A percentile compares a stretch with the other conserved stretches of the same genome.
Evolutionary conservation across 1,140 invertebrate species (phyloP).

Genomic region (Drosophila melanica): DNA sequence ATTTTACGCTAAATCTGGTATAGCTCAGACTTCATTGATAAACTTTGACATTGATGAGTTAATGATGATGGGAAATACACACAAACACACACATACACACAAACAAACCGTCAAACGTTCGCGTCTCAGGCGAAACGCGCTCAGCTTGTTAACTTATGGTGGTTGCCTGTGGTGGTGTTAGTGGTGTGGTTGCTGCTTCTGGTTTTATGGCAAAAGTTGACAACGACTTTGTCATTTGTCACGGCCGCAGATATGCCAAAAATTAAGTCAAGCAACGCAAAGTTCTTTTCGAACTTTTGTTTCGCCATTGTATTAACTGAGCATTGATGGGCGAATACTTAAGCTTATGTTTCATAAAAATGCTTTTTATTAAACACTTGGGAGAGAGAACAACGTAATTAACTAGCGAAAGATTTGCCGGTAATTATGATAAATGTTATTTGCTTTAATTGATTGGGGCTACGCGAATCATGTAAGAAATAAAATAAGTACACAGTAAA

Average conservation of each 20-base stretch:
- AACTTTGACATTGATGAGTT: constrained; percentile 81
- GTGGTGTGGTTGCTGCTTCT: constrained; percentile 5
- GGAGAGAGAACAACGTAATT: constrained; percentile 19
- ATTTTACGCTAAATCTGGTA: constrained; percentile 81
- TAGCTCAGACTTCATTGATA: constrained; percentile 69
- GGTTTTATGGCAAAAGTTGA: constrained; percentile 65
- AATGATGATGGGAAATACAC: constrained; percentile 69
- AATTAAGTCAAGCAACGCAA: constrained; percentile 58
- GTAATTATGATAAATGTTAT: constrained; percentile 66
- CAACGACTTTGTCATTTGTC: constrained; percentile 70
- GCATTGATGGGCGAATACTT: constrained; percentile 28
- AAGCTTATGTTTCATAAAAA: constrained; percentile 39
- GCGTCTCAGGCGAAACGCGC: constrained; percentile 7
- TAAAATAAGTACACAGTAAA: constrained; percentile 17
- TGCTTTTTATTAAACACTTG: constrained; percentile 38
- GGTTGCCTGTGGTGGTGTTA: not conserved
- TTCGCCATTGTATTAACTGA: constrained; percentile 44
- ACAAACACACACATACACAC: constrained; percentile 19
- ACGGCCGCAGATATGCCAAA: constrained; percentile 51
- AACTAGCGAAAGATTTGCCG: constrained; percentile 36
- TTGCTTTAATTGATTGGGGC: constrained; percentile 35
- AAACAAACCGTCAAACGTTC: constrained; percentile 59
- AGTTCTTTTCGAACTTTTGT: constrained; percentile 60
- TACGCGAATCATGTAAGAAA: constrained; percentile 22
- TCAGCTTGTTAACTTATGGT: constrained; percentile 39